Percentiles rank a stretch among this genome's conserved stretches.
These are phyloP conservation scores for Tachypleus tridentatus DNA, from an alignment of 1,140 invertebrate genomes.

Conservation along the genomic window DNA sequence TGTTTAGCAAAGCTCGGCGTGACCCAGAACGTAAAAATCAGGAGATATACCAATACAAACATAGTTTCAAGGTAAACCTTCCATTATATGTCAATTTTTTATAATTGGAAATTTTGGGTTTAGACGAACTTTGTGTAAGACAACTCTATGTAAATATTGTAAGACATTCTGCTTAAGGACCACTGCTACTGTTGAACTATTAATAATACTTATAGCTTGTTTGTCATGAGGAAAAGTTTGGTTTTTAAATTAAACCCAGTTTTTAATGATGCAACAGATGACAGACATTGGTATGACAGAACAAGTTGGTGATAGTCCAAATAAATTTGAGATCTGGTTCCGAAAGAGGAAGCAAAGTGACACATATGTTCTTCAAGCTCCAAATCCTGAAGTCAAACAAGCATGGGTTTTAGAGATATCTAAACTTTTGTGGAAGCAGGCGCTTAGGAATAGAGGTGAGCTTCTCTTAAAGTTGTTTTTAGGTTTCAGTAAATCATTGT, in stretches of 20 bases:
- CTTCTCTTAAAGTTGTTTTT: too few relatives aligned
- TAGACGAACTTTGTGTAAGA: too few relatives aligned
- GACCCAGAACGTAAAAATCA: conserved; percentile 19
- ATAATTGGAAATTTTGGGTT: too few relatives aligned
- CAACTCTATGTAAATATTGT: too few relatives aligned
- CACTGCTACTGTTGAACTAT: too few relatives aligned
- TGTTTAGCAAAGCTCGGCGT: conserved; percentile 20
- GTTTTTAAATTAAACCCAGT: too few relatives aligned
- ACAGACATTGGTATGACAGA: conserved; percentile 21
- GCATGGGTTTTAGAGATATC: conserved; percentile 17
- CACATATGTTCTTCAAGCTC: conserved; percentile 19
- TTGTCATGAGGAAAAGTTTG: too few relatives aligned
- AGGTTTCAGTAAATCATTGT: too few relatives aligned
- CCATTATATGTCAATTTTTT: too few relatives aligned
- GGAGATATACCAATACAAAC: conserved; percentile 22
- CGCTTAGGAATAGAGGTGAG: conserved; percentile 19
- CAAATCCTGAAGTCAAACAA: conserved; percentile 15
- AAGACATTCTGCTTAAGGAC: too few relatives aligned
- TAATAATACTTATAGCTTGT: too few relatives aligned
- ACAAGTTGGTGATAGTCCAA: conserved; percentile 21
- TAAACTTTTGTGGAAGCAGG: conserved; percentile 16
- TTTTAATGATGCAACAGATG: conserved; percentile 11
- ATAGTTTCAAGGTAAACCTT: conserved; percentile 17
- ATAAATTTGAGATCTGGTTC: conserved; percentile 22
- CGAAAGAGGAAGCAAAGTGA: conserved; percentile 19